Evolutionary conservation across 2,888 invertebrate species (phyloP).

Genomic region (Idaea aversata): DNA sequence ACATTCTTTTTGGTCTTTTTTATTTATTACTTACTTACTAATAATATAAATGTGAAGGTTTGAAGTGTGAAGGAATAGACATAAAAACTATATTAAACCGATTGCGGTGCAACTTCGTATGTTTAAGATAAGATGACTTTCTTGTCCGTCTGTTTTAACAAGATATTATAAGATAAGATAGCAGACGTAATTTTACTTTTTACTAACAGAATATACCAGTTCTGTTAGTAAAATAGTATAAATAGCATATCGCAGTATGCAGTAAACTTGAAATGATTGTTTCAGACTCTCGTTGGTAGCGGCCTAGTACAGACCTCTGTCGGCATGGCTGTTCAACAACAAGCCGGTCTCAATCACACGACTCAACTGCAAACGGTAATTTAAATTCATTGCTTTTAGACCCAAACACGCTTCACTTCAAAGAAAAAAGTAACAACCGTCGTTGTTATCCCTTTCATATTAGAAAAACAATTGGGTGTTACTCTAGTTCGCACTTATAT

Average conservation of each 20-base stretch:
- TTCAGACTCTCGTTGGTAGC: constrained; percentile 55
- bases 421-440: not conserved
- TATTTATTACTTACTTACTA: no score
- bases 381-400: constrained; percentile 10
- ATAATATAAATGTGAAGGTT: no score
- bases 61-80: no score
- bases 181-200: no score
- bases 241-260: not conserved
- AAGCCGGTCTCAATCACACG: constrained; percentile 45
- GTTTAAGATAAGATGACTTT: no score
- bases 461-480: not conserved
- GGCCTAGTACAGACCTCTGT: constrained; percentile 67
- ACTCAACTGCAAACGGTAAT: constrained; percentile 61
- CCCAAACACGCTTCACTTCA: not conserved
- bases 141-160: no score
- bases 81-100: no score
- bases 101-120: no score
- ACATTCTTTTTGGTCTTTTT: no score
- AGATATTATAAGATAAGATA: no score
- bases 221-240: not conserved
- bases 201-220: not conserved
- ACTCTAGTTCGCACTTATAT: no score
- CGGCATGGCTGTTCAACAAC: constrained; percentile 60
- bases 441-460: not conserved
- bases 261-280: not conserved